Evolutionary conservation across 2,888 invertebrate genomes (phyloP).

Genomic region (Osmoderma eremita): DNA sequence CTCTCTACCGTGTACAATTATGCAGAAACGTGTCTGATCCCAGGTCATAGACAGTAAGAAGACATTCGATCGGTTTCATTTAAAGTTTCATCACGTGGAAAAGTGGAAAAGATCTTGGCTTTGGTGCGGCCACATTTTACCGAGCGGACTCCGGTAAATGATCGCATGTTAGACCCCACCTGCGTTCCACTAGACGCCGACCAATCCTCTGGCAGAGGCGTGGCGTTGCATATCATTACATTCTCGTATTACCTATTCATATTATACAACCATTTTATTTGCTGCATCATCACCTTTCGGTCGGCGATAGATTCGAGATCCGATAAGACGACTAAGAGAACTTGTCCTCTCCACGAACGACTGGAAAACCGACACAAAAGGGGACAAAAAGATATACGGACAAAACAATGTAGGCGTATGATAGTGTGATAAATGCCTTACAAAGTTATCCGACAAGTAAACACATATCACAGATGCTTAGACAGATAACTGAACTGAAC

Average conservation of each 20-base stretch:
- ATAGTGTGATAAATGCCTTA: slow-evolving; percentile 21
- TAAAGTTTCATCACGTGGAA: slow-evolving; percentile 18
- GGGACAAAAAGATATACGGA: not conserved
- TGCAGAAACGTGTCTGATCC: slow-evolving; percentile 18
- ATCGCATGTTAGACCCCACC: slow-evolving; percentile 53
- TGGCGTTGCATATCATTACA: slow-evolving; percentile 53
- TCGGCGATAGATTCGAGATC: slow-evolving; percentile 15
- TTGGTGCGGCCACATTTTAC: slow-evolving; percentile 18
- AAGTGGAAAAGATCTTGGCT: slow-evolving; percentile 11
- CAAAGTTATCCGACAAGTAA: slow-evolving; percentile 20
- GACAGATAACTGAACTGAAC: not conserved
- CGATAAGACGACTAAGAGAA: slow-evolving; percentile 15
- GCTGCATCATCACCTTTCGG: slow-evolving; percentile 54
- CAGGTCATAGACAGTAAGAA: slow-evolving; percentile 7
- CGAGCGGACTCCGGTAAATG: slow-evolving; percentile 29
- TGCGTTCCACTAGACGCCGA: slow-evolving; percentile 50
- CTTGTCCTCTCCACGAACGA: not conserved
- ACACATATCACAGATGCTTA: slow-evolving; percentile 13
- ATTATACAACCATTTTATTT: slow-evolving; percentile 58
- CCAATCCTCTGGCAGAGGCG: slow-evolving; percentile 53
- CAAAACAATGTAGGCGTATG: slow-evolving; percentile 14
- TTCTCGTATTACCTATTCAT: slow-evolving; percentile 56
- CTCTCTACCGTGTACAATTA: slow-evolving; percentile 2
- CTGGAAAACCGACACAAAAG: not conserved
- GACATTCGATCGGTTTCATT: slow-evolving; percentile 17